Percentiles rank a stretch among this genome's conserved stretches.
Conservation (phyloP, 2,888 invertebrate species). For the Biston stratarius region DNA sequence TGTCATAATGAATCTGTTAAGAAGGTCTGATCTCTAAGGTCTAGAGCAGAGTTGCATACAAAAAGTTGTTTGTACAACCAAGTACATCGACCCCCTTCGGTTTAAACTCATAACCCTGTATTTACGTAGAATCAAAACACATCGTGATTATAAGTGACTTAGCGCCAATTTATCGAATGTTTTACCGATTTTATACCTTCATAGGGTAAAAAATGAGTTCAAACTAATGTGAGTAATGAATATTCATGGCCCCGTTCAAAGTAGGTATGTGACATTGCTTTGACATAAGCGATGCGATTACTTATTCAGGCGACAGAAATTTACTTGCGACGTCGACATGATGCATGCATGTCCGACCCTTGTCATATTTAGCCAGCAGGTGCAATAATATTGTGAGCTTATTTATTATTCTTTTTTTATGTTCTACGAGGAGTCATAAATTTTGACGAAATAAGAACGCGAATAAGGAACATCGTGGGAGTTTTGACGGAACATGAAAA, state of each 20-base stretch:
- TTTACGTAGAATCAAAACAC: neutral
- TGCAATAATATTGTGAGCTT: constrained; percentile 73
- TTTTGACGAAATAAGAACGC: constrained; percentile 1
- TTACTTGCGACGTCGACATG: constrained; percentile 78
- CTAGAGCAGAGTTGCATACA: no score
- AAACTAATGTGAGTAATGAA: constrained; percentile 56
- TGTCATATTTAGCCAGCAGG: constrained; percentile 76
- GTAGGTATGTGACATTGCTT: constrained; percentile 57
- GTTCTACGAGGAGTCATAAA: constrained; percentile 28
- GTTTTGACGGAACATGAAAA: neutral
- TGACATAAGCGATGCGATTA: constrained; percentile 71
- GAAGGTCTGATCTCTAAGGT: no score
- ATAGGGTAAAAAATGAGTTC: constrained; percentile 32
- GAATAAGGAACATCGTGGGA: neutral
- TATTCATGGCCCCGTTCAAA: constrained; percentile 60
- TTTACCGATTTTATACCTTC: constrained; percentile 21
- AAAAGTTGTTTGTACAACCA: no score
- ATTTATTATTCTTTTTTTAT: constrained; percentile 51
- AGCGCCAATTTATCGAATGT: constrained; percentile 16
- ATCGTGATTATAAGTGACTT: neutral
- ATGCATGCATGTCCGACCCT: constrained; percentile 81
- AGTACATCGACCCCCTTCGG: no score
- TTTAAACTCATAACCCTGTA: neutral
- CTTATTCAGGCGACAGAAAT: constrained; percentile 81
- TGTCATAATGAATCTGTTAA: no score